These are phyloP conservation scores for Chloroclysta siterata DNA, from an alignment of 2,888 invertebrate genomes.

Conservation along the genomic window DNA sequence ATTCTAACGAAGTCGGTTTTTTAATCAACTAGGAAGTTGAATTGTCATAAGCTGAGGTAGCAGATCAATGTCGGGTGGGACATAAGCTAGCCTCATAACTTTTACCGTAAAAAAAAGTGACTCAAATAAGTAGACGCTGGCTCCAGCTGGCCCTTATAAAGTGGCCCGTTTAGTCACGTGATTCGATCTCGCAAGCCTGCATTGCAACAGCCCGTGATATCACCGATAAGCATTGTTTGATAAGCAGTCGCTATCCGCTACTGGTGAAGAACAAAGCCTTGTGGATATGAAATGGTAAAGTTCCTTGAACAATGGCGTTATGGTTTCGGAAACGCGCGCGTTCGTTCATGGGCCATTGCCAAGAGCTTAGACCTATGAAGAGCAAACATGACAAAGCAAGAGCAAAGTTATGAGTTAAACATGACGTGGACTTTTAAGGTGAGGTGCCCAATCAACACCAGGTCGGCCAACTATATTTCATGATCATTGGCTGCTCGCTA, in stretches of 20 bases:
- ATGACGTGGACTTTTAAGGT: not conserved
- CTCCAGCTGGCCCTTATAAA: not conserved
- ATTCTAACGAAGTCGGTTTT: no score
- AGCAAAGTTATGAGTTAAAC: no score
- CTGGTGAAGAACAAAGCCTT: conserved; percentile 23
- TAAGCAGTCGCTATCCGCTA: conserved; percentile 19
- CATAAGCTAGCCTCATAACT: no score
- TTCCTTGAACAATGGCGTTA: conserved; percentile 22
- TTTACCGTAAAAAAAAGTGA: no score
- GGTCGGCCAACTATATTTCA: no score
- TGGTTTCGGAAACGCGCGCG: conserved; percentile 11
- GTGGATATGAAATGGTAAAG: conserved; percentile 13
- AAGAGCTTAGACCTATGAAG: conserved; percentile 1
- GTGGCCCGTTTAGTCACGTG: conserved; percentile 10
- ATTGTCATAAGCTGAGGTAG: no score
- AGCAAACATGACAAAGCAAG: not conserved
- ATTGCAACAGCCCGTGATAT: conserved; percentile 15
- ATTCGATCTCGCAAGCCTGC: not conserved
- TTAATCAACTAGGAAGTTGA: no score
- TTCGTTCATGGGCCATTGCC: conserved; percentile 2
- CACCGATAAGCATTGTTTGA: conserved; percentile 29
- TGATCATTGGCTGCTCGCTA: no score
- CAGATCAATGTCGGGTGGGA: no score
- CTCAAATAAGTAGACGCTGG: no score
- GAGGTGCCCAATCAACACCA: not conserved